Percentiles rank a stretch among this genome's conserved stretches.
phyloP scores from a whole-genome alignment of 2,888 invertebrate species.

The Penaeus monodon region DNA sequence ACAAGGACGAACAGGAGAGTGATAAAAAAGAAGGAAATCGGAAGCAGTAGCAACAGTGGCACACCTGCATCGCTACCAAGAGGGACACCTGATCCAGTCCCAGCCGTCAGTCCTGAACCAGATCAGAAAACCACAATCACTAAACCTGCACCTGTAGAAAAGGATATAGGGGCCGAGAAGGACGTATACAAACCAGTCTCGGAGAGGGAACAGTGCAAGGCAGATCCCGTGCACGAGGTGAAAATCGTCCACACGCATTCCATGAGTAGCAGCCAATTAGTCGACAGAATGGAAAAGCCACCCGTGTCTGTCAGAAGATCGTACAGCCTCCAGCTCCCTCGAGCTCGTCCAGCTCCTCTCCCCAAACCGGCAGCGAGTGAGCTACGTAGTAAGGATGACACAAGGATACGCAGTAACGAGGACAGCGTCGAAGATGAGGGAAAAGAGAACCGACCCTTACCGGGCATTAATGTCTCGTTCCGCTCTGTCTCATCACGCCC shows the following conservation, averaged over 20 bases:
- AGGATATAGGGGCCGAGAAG: constrained; percentile 18
- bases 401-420: constrained; percentile 5
- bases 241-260: constrained; percentile 34
- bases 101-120: constrained; percentile 10
- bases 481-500: constrained; percentile 25
- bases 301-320: constrained; percentile 44
- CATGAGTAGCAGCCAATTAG: constrained; percentile 19
- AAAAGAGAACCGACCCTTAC: constrained; percentile 15
- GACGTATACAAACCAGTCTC: not conserved
- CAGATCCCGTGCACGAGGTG: not conserved
- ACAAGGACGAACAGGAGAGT: not conserved
- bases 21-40: not conserved
- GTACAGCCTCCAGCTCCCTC: constrained; percentile 37
- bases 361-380: not conserved
- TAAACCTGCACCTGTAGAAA: constrained; percentile 15
- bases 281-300: constrained; percentile 24
- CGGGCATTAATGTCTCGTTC: constrained; percentile 53
- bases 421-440: constrained; percentile 13
- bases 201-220: constrained; percentile 12
- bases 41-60: not conserved
- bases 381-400: constrained; percentile 30
- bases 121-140: constrained; percentile 7
- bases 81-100: not conserved
- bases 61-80: not conserved
- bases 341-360: not conserved